A percentile compares a stretch with the other conserved stretches of the same genome.
Conservation (phyloP, 2,888 invertebrate genomes). For the Prenolepis imparis region DNA sequence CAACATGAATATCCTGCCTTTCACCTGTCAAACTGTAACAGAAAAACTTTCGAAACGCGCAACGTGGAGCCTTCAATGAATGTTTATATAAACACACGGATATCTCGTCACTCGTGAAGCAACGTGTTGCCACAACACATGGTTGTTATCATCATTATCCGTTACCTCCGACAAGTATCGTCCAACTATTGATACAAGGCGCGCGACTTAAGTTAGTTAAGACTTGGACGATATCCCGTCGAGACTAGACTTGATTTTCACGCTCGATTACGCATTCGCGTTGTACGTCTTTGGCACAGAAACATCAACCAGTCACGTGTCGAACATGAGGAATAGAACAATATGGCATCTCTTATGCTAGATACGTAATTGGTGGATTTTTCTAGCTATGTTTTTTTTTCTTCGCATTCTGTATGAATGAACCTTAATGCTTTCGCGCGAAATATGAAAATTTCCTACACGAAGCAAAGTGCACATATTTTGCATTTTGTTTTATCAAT, state of each 20-base stretch:
- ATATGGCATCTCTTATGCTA: neutral
- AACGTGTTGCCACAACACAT: neutral
- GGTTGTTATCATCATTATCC: neutral
- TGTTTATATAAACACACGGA: neutral
- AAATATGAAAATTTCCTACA: neutral
- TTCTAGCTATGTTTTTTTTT: neutral
- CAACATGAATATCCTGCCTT: no score
- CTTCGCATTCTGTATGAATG: neutral
- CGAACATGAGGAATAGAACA: neutral
- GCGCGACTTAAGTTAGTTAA: no score
- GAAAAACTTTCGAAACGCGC: neutral
- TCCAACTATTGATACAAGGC: neutral
- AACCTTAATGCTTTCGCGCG: neutral
- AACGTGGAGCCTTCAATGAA: neutral
- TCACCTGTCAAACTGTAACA: neutral
- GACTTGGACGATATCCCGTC: neutral
- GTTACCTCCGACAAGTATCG: neutral
- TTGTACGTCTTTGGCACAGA: neutral
- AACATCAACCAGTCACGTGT: slow-evolving; percentile 2
- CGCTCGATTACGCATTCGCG: neutral
- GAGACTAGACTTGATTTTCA: neutral
- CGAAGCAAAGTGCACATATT: neutral
- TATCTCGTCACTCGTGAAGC: neutral
- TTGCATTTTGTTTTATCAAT: neutral
- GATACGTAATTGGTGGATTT: neutral